Conservation (phyloP, 1,140 invertebrate species). For the Calliphora vicina region DNA sequence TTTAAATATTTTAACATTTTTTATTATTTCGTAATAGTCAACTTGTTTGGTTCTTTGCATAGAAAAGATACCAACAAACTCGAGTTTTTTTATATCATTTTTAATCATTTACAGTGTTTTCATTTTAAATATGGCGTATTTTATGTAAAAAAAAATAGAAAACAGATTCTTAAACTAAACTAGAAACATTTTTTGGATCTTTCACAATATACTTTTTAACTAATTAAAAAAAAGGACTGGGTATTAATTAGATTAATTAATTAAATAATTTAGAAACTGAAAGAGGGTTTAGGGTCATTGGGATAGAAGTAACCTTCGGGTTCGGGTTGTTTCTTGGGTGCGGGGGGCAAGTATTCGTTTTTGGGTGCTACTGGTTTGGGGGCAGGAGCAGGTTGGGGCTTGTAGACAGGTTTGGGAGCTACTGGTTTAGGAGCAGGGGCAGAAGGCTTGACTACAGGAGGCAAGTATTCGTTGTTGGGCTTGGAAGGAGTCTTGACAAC, state of each 20-base stretch:
- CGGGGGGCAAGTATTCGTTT: background rate
- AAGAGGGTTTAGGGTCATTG: slow-evolving; percentile 58
- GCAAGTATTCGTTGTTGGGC: slow-evolving; percentile 36
- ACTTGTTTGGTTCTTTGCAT: slow-evolving; percentile 36
- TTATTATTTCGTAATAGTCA: slow-evolving; percentile 15
- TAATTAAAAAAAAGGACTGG: background rate
- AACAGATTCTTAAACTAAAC: slow-evolving; percentile 26
- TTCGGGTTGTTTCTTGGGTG: slow-evolving; percentile 10
- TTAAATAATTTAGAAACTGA: slow-evolving; percentile 48
- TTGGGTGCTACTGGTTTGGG: slow-evolving; percentile 5
- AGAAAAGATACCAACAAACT: slow-evolving; percentile 39
- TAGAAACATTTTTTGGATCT: background rate
- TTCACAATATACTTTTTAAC: background rate
- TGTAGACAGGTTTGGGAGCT: slow-evolving; percentile 38
- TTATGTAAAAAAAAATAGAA: background rate
- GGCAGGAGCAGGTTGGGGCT: slow-evolving; percentile 27
- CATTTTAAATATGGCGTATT: background rate
- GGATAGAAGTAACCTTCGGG: slow-evolving; percentile 54
- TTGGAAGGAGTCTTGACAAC: slow-evolving; percentile 31
- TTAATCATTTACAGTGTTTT: background rate
- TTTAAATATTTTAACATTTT: slow-evolving; percentile 4
- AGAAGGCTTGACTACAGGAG: slow-evolving; percentile 21
- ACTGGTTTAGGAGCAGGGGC: slow-evolving; percentile 24
- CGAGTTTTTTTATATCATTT: background rate
- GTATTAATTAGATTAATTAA: background rate